Conservation (phyloP, 2,113 vertebrate genomes). For the Naja naja region DNA sequence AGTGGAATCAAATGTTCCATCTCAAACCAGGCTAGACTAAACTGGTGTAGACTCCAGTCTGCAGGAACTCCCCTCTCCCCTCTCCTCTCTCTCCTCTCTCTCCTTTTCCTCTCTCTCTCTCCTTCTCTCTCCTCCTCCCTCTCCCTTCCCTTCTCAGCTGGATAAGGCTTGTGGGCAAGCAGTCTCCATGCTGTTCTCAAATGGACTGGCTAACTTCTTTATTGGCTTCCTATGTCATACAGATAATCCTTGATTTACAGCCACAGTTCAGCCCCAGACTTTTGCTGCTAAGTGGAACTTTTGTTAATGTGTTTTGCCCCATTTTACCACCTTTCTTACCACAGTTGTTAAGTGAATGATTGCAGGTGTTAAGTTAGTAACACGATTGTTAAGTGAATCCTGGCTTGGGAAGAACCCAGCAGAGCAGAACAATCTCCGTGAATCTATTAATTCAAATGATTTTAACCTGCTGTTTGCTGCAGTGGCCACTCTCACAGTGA, state of each 20-base stretch:
- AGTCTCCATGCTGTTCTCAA: slow-evolving; percentile 3
- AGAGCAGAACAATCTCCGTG: neutral
- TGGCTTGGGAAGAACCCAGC: neutral
- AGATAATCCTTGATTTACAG: too few species aligned
- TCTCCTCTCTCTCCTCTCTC: too few species aligned
- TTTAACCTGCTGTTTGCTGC: neutral
- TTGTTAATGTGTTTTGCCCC: too few species aligned
- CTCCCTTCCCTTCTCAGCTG: slow-evolving; percentile 30
- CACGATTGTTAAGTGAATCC: neutral
- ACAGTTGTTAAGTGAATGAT: neutral
- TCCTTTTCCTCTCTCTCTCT: too few species aligned
- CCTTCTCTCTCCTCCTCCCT: too few species aligned
- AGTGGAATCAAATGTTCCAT: slow-evolving; percentile 36
- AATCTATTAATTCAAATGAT: neutral
- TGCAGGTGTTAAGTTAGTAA: neutral
- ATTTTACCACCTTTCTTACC: neutral
- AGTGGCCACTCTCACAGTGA: neutral
- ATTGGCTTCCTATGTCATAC: slow-evolving; percentile 36
- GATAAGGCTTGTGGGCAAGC: slow-evolving; percentile 39
- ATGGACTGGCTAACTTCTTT: slow-evolving; percentile 27
- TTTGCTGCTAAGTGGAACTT: too few species aligned
- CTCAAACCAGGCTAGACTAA: slow-evolving; percentile 50
- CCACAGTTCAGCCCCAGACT: too few species aligned
- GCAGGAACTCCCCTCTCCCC: too few species aligned
- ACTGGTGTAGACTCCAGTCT: slow-evolving; percentile 49